phyloP scores from a whole-genome alignment of 1,140 invertebrate species.

The Macrostomum lignano region DNA sequence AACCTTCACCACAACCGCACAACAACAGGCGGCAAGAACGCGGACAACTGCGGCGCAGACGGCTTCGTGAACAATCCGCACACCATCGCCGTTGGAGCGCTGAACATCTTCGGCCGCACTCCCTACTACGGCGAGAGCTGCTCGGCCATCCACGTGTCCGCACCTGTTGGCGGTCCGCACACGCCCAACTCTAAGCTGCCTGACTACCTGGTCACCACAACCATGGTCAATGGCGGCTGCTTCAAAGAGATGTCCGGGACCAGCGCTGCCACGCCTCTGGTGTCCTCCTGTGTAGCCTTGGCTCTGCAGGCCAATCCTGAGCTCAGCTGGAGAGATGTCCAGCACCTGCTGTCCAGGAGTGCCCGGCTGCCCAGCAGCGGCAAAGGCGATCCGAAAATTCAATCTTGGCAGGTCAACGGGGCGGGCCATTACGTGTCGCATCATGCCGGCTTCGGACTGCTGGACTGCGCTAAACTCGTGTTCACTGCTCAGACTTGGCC shows the following conservation, averaged over 20 bases:
- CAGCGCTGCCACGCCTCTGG: slow-evolving; percentile 33
- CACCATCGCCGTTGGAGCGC: slow-evolving; percentile 1
- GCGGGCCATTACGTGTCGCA: too few relatives aligned
- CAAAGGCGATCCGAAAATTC: too few relatives aligned
- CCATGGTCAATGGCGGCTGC: slow-evolving; percentile 22
- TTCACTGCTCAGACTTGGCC: too few relatives aligned
- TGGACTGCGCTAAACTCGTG: too few relatives aligned
- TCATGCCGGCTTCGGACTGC: too few relatives aligned
- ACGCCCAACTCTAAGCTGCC: too few relatives aligned
- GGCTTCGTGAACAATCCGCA: slow-evolving; percentile 5
- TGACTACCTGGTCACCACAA: too few relatives aligned
- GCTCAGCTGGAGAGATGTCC: too few relatives aligned
- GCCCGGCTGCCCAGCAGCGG: too few relatives aligned
- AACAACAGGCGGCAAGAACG: neutral
- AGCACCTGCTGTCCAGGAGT: too few relatives aligned
- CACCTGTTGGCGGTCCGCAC: slow-evolving; percentile 3
- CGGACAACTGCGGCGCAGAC: slow-evolving; percentile 5
- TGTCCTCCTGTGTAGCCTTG: slow-evolving; percentile 33
- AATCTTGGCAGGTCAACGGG: too few relatives aligned
- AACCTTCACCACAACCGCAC: too few relatives aligned
- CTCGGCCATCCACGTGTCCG: slow-evolving; percentile 2
- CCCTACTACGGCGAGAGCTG: slow-evolving; percentile 2
- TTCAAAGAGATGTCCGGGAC: slow-evolving; percentile 33
- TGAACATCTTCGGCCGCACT: neutral
- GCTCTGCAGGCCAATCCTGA: slow-evolving; percentile 34